Evolutionary conservation across 2,888 invertebrate genomes (phyloP), one percentile per base, ranked within the genome.

Genomic region (Drosophila phalerata): DNA sequence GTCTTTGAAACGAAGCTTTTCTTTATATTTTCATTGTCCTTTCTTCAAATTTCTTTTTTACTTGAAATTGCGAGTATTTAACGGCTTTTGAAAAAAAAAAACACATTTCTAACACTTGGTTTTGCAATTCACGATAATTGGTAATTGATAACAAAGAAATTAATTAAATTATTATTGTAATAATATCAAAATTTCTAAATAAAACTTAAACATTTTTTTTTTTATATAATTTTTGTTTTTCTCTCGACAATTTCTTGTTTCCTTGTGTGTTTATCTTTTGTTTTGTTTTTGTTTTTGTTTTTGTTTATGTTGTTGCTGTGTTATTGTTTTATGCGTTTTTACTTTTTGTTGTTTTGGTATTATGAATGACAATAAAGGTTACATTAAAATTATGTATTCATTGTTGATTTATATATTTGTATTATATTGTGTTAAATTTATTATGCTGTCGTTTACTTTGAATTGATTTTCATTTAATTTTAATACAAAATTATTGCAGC

Each of bases 121-220:
- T 42, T 55, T 61, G 69, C 69, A 57, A 47, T 62, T 67, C 43
- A 42, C 62, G 55, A 63, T 51, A 52, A 56, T 60, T 60, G 57
- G 48, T 63, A 22, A 22, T 22, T 45, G 62, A 70, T 78, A 82
- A 82, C 85, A 84, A 78, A 75, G 55, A 64, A 62, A 56, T 57
- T 49, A 61, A 66, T 77, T 68, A 63, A 75, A 81, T 86, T 84
- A 78, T 53, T 52, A 53, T 28, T 60, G 45, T 81, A 81, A 63
- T 80, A 83, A 78, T 77, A 81, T 73, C 73, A 81, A 73, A 73
- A 51, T 43, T 74, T 74, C 43, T 65, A 84, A 78, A 71, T 62
- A 73, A 73, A 82, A 77, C 77, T 57, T 82, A 83, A 73, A 43
- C 53, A 48, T 43, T 22, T 60, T 37, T 22, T 22, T 60, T 37